Base-by-base conservation (phyloP, 2,888 invertebrate genomes). In the Caenorhabditis sp. region DNA sequence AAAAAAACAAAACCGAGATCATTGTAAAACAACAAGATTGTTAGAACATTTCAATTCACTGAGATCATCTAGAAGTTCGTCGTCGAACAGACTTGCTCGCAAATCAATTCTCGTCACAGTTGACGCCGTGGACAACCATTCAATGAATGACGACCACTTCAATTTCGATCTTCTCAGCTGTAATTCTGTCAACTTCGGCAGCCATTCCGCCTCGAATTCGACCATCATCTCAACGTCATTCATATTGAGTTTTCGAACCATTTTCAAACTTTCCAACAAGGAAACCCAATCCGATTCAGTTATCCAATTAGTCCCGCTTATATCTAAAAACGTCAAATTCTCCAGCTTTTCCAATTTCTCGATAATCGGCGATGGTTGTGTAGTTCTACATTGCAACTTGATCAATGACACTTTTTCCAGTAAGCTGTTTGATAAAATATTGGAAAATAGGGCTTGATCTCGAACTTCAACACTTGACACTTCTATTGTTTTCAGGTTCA, bases 151-250 rank as follows among this genome's bases (percentile, higher is more conserved):
- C 21, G 60, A 55, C 67, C 64, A 72, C 12, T 58, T 31, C 0
- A 68, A 54, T 26, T 51, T 17, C 2, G 63, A 64, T 5, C 58
- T 53, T 5, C 64, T 53, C 10, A 66, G 61, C 6, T 43, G 21
- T 17, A 72, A 62, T 21, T 36, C 10, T 14, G 36, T 43, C 1
- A 72, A 50, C 8, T 53, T 27, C 3, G 67, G 64, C 0, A 72
- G 58, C 72, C 67, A 67, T 23, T 51, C 19, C n/a, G 17, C 67
- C 55, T 72, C 58, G 53, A 67, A 72, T 6, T 54, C 14, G 1
- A 62, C n/a, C 14, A 53, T 53, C 19, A 4, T 60, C 5, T 53
- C 58, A 8, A 49, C 63, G 26, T 67, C 61, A 19, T 61, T 67
- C 4, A 72, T 67, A 1, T 24, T 54, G 12, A 67, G 6, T 12